A percentile compares a stretch with the other conserved stretches of the same genome.
Conservation (phyloP, 2,113 vertebrate genomes). For the Tricholaema leucomelas region DNA sequence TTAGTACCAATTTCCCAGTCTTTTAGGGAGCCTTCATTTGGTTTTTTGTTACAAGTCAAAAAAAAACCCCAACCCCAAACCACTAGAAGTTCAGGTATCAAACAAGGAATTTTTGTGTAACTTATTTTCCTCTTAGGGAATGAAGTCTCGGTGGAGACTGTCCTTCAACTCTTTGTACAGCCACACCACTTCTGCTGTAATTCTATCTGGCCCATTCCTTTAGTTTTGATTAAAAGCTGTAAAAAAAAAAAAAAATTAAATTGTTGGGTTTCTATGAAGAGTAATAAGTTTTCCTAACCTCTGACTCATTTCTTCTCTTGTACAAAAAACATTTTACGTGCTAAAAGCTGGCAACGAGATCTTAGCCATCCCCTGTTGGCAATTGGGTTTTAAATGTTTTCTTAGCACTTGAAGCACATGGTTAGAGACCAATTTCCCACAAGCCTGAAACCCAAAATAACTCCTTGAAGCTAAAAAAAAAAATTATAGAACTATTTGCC, state of each 20-base stretch:
- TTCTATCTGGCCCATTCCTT: not conserved
- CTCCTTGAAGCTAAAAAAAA: not conserved
- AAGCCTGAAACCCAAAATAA: conserved; percentile 10
- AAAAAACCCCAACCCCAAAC: too few relatives aligned
- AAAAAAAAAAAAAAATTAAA: not conserved
- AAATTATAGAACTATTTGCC: not conserved
- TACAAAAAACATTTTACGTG: not conserved
- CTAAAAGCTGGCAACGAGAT: not conserved
- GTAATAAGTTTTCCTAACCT: conserved; percentile 43
- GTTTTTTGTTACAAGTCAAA: too few relatives aligned
- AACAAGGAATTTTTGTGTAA: not conserved
- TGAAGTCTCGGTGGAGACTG: not conserved
- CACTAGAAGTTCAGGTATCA: not conserved
- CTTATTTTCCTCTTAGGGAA: not conserved
- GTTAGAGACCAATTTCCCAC: conserved; percentile 3
- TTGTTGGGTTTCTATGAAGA: not conserved
- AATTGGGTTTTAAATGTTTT: not conserved
- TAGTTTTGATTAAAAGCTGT: conserved; percentile 28
- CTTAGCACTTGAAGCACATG: not conserved
- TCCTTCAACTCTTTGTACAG: not conserved
- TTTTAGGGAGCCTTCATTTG: too few relatives aligned
- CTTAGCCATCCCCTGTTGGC: not conserved
- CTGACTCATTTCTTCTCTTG: conserved; percentile 2
- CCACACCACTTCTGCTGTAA: not conserved
- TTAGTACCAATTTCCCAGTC: too few relatives aligned